Percentiles rank a stretch among this genome's conserved stretches.
Evolutionary conservation across 2,888 invertebrate genomes (phyloP).

Genomic region (Helicoverpa assulta): DNA sequence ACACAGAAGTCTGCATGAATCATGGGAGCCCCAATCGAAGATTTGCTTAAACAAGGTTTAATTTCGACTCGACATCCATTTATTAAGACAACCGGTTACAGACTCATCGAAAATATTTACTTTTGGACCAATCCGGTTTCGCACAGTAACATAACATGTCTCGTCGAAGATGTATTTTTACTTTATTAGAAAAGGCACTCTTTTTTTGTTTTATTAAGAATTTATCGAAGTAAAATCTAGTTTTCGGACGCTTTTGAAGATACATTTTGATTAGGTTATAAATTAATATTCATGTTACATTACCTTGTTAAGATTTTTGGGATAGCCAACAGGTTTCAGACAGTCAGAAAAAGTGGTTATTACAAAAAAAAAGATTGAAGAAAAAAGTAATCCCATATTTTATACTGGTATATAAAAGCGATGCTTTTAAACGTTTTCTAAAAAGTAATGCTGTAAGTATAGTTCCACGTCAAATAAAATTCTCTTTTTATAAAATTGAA

Average conservation of each 20-base stretch:
- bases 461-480: too few relatives aligned
- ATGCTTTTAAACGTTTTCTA: too few relatives aligned
- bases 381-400: neutral
- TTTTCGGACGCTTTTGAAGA: conserved; percentile 2
- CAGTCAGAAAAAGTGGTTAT: neutral
- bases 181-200: conserved; percentile 9
- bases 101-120: conserved; percentile 50
- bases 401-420: too few relatives aligned
- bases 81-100: conserved; percentile 45
- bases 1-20: conserved; percentile 9
- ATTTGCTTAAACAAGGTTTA: conserved; percentile 23
- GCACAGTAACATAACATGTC: conserved; percentile 23
- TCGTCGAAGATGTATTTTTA: conserved; percentile 20
- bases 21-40: conserved; percentile 17
- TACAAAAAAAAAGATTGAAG: neutral
- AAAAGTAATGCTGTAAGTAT: too few relatives aligned
- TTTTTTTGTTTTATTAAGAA: neutral
- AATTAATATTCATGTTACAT: neutral
- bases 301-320: neutral
- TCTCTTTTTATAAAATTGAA: too few relatives aligned
- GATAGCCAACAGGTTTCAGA: neutral
- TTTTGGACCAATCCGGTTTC: conserved; percentile 47
- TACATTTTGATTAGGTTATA: neutral
- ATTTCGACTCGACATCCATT: conserved; percentile 34
- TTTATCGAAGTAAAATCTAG: conserved; percentile 9